Percentiles rank a stretch among this genome's conserved stretches.
These are phyloP conservation scores for Capitella teleta DNA, from an alignment of 1,140 invertebrate genomes.

Conservation along the genomic window DNA sequence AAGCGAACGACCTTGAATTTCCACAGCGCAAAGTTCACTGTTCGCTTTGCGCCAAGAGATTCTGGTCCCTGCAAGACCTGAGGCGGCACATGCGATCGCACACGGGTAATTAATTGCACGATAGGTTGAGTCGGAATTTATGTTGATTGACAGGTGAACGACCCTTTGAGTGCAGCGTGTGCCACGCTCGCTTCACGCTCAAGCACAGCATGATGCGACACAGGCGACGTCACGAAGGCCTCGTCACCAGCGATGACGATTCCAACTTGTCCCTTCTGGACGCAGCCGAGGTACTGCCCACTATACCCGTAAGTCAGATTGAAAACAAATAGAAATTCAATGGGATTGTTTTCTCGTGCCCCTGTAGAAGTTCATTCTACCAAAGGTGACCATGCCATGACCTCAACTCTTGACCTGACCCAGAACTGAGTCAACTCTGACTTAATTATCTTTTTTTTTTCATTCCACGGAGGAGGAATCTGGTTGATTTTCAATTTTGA, in stretches of 20 bases:
- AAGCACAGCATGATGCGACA: constrained; percentile 88
- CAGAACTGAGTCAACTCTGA: no score
- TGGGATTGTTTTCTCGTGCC: no score
- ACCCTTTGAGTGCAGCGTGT: constrained; percentile 44
- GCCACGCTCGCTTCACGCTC: constrained; percentile 70
- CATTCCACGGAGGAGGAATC: no score
- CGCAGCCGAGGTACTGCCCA: no score
- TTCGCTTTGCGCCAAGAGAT: constrained; percentile 40
- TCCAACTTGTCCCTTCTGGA: no score
- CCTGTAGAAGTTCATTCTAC: no score
- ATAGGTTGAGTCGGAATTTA: constrained; percentile 1
- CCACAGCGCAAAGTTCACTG: constrained; percentile 67
- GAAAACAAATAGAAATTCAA: no score
- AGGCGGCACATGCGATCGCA: constrained; percentile 70
- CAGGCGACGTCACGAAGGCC: constrained; percentile 48
- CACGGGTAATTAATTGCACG: constrained; percentile 22
- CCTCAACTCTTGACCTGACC: no score
- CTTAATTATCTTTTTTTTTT: no score
- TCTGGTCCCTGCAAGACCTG: constrained; percentile 87
- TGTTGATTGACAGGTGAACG: constrained; percentile 23
- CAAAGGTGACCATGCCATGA: no score
- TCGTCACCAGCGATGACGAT: neutral
- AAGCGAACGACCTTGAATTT: constrained; percentile 53
- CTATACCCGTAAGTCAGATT: no score
- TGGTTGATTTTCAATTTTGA: no score